These are phyloP conservation scores for Hippotragus niger DNA, from an alignment of 2,113 vertebrate species.

Conservation along the genomic window DNA sequence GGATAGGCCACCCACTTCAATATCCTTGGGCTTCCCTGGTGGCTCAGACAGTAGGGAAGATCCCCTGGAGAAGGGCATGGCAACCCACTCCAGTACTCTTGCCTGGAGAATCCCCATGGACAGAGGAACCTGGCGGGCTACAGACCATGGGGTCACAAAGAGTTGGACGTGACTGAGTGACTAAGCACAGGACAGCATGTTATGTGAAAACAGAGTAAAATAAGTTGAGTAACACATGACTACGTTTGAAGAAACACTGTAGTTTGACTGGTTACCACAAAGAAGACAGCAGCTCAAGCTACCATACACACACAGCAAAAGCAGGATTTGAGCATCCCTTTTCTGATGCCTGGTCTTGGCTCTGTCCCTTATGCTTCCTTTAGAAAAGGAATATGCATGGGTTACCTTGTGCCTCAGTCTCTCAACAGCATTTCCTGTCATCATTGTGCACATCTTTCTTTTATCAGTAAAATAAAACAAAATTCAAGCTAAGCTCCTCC, in stretches of 20 bases:
- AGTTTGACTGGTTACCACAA: neutral
- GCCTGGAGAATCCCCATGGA: neutral
- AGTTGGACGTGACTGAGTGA: neutral
- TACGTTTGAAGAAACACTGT: neutral
- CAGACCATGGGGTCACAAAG: neutral
- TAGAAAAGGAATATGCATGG: neutral
- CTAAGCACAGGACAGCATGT: neutral
- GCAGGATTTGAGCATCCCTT: neutral
- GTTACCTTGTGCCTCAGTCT: neutral
- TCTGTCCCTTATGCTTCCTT: neutral
- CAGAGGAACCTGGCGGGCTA: neutral
- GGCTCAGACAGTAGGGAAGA: neutral
- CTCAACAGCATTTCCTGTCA: neutral
- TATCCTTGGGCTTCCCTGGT: neutral
- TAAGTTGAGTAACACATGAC: neutral
- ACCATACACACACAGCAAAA: neutral
- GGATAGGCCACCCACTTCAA: neutral
- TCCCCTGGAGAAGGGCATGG: neutral
- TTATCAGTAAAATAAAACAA: slow-evolving; percentile 1
- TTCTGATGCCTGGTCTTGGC: neutral
- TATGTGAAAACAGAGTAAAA: neutral
- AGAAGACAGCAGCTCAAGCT: neutral
- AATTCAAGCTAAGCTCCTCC: neutral
- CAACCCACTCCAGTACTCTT: neutral
- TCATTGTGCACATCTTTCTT: neutral